Percentiles rank a stretch among this genome's conserved stretches.
These are phyloP conservation scores for Phyllostomus discolor DNA, from an alignment of 2,113 vertebrate species.

Conservation along the genomic window DNA sequence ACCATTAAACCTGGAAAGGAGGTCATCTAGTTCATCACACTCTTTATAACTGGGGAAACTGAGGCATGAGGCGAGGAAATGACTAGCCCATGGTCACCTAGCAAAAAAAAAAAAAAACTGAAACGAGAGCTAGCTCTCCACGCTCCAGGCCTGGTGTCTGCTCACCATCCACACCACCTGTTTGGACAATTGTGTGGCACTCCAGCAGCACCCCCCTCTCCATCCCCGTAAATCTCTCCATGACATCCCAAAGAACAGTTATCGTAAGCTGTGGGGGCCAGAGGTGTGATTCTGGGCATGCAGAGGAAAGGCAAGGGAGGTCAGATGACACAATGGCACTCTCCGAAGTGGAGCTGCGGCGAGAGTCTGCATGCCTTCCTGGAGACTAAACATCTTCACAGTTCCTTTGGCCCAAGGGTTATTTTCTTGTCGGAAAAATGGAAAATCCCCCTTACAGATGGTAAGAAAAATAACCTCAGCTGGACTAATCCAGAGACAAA, in stretches of 20 bases:
- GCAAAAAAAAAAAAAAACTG: background rate
- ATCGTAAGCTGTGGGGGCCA: background rate
- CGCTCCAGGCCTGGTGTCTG: background rate
- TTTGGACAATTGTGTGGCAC: background rate
- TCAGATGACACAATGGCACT: background rate
- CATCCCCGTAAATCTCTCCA: background rate
- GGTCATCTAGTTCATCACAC: background rate
- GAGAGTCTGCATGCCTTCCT: constrained; percentile 36
- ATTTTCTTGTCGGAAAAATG: constrained; percentile 67
- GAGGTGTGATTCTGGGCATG: background rate
- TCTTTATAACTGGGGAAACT: background rate
- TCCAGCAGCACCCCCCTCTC: background rate
- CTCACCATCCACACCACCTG: background rate
- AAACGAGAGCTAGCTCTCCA: background rate
- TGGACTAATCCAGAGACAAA: constrained; percentile 52
- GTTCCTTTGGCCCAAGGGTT: constrained; percentile 66
- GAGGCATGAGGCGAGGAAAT: background rate
- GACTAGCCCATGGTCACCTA: background rate
- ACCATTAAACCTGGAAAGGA: background rate
- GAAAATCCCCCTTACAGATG: constrained; percentile 25
- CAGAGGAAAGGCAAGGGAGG: constrained; percentile 8
- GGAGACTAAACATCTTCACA: constrained; percentile 72
- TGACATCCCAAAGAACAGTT: constrained; percentile 9
- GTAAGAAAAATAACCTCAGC: constrained; percentile 70
- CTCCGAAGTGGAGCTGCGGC: background rate